Evolutionary conservation across 1,140 invertebrate genomes (phyloP).

Genomic region (Mercenaria mercenaria): DNA sequence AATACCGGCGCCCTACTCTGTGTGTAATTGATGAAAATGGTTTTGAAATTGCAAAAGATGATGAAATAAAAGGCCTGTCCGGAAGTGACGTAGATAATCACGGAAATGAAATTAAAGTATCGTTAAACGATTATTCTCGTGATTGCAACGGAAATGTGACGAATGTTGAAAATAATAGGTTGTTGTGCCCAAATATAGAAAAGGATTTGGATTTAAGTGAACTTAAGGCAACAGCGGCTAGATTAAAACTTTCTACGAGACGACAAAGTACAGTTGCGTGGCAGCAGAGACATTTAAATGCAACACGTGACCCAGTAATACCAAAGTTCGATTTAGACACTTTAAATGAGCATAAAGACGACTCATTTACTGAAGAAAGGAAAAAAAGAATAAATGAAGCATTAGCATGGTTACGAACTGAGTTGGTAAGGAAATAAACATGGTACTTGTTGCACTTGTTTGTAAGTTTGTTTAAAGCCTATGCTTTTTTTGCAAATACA

Average conservation of each 20-base stretch:
- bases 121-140: not conserved
- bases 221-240: constrained; percentile 68
- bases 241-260: constrained; percentile 66
- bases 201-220: constrained; percentile 69
- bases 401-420: constrained; percentile 73
- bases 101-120: constrained; percentile 44
- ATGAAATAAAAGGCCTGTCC: not conserved
- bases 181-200: not conserved
- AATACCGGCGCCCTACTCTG: constrained; percentile 67
- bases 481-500: no score
- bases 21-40: constrained; percentile 72
- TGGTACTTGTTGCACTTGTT: not conserved
- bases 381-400: constrained; percentile 76
- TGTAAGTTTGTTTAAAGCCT: no score
- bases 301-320: constrained; percentile 14
- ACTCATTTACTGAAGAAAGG: constrained; percentile 72
- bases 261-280: constrained; percentile 72
- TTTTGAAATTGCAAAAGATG: constrained; percentile 18
- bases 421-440: constrained; percentile 69
- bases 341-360: constrained; percentile 10
- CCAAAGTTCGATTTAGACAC: constrained; percentile 45
- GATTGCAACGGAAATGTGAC: constrained; percentile 43
- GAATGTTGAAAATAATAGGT: not conserved
- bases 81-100: constrained; percentile 14
- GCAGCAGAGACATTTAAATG: constrained; percentile 70